These are phyloP conservation scores for Pipra filicauda DNA, from an alignment of 2,113 vertebrate species.

Conservation along the genomic window DNA sequence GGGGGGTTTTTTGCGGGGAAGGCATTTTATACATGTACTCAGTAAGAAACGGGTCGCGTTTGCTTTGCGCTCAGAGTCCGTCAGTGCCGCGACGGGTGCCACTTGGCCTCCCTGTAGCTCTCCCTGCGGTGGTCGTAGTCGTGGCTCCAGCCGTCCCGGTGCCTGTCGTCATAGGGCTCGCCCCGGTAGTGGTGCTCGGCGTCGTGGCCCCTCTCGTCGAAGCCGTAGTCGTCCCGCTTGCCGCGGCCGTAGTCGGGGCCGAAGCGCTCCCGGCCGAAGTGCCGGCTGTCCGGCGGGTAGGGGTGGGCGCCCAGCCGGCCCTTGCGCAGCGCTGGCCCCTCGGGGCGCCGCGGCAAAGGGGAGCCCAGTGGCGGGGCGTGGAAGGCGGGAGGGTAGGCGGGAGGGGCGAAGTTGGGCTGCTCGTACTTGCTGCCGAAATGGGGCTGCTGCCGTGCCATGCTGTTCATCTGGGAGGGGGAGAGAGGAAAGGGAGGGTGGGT, in stretches of 20 bases:
- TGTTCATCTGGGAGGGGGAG: slow-evolving; percentile 77
- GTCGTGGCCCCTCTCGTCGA: slow-evolving; percentile 68
- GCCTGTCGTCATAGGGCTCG: slow-evolving; percentile 77
- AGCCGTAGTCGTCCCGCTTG: slow-evolving; percentile 60
- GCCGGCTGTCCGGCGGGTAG: slow-evolving; percentile 61
- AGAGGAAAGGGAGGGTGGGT: accelerated
- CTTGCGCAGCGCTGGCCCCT: slow-evolving; percentile 56
- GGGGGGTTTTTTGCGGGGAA: not conserved
- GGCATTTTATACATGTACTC: not conserved
- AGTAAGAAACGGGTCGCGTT: not conserved
- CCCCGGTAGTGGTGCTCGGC: slow-evolving; percentile 74
- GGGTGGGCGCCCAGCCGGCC: slow-evolving; percentile 66
- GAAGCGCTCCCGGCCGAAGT: slow-evolving; percentile 66
- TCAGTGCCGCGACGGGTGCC: slow-evolving; percentile 69
- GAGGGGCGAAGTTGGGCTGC: slow-evolving; percentile 36
- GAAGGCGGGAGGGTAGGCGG: not conserved
- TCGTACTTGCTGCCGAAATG: slow-evolving; percentile 65
- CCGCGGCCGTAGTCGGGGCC: slow-evolving; percentile 56
- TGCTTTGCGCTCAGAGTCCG: not conserved
- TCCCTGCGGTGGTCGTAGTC: slow-evolving; percentile 73
- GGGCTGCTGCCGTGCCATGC: slow-evolving; percentile 69
- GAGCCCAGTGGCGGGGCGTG: not conserved
- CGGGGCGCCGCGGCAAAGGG: slow-evolving; percentile 66
- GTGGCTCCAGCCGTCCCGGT: slow-evolving; percentile 70
- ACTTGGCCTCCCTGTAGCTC: slow-evolving; percentile 72